phyloP scores from a whole-genome alignment of 1,140 invertebrate genomes.

The Orchesella cincta region DNA sequence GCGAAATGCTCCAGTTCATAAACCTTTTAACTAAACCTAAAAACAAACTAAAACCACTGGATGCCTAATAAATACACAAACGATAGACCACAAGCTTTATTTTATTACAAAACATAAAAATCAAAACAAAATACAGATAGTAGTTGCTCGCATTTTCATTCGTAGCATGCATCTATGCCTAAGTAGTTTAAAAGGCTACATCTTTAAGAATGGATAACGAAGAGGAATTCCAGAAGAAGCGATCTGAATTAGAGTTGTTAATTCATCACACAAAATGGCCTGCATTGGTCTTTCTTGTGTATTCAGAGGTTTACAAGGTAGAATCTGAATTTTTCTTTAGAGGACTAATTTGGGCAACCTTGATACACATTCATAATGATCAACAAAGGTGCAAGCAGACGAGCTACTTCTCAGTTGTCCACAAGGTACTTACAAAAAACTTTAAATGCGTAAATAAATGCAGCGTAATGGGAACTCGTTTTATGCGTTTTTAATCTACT shows the following conservation, averaged over 20 bases:
- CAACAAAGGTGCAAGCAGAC: neutral
- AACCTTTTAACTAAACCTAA: no score
- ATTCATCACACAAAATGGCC: neutral
- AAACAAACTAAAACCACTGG: neutral
- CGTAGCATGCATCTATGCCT: no score
- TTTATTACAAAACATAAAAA: neutral
- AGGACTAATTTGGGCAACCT: neutral
- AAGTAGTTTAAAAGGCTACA: no score
- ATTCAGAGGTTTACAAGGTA: neutral
- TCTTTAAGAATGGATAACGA: neutral
- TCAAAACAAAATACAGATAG: no score
- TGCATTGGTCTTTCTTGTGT: neutral
- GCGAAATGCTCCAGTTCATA: no score
- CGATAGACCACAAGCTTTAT: neutral
- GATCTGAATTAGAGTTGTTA: neutral
- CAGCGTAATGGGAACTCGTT: no score
- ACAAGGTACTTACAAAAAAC: neutral
- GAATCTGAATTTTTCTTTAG: neutral
- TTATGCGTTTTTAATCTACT: no score
- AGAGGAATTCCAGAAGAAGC: neutral
- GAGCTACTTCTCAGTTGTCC: neutral
- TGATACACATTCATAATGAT: conserved; percentile 17
- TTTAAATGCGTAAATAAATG: neutral
- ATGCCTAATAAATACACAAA: neutral
- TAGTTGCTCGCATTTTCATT: no score